A percentile compares a stretch with the other conserved stretches of the same genome.
phyloP scores from a whole-genome alignment of 2,888 invertebrate species.

The Pyrrhosoma nymphula region DNA sequence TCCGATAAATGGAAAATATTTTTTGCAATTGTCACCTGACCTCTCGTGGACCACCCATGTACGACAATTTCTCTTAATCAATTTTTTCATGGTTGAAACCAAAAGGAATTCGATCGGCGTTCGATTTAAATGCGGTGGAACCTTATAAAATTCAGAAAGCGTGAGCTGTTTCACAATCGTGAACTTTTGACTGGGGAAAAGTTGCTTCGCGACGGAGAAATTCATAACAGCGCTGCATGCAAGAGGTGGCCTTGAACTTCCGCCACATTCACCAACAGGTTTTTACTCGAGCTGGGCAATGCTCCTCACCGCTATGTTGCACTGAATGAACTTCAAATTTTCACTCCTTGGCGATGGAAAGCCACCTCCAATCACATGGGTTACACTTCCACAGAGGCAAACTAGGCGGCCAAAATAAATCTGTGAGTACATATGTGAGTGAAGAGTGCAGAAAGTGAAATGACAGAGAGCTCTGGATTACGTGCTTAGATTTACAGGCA shows the following conservation, averaged over 20 bases:
- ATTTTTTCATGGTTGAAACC: too few species aligned
- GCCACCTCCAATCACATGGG: not conserved
- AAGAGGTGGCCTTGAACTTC: not conserved
- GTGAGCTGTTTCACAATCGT: not conserved
- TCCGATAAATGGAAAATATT: too few species aligned
- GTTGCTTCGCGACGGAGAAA: not conserved
- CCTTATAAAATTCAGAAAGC: not conserved
- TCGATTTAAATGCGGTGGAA: too few species aligned
- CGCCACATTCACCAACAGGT: conserved; percentile 3
- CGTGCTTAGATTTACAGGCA: too few species aligned
- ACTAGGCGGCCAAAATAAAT: too few species aligned
- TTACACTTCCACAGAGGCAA: not conserved
- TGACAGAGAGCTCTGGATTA: too few species aligned
- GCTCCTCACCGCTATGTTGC: not conserved
- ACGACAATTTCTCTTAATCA: too few species aligned
- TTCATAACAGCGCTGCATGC: not conserved
- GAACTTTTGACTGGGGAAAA: not conserved
- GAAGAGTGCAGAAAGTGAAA: too few species aligned
- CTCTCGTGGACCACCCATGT: too few species aligned
- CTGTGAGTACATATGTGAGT: too few species aligned
- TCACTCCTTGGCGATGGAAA: not conserved
- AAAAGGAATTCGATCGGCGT: too few species aligned
- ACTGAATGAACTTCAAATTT: not conserved
- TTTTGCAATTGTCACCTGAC: too few species aligned
- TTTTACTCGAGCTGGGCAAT: not conserved